A percentile compares a stretch with the other conserved stretches of the same genome.
phyloP scores from a whole-genome alignment of 2,113 vertebrate species.

The Quiscalus mexicanus region DNA sequence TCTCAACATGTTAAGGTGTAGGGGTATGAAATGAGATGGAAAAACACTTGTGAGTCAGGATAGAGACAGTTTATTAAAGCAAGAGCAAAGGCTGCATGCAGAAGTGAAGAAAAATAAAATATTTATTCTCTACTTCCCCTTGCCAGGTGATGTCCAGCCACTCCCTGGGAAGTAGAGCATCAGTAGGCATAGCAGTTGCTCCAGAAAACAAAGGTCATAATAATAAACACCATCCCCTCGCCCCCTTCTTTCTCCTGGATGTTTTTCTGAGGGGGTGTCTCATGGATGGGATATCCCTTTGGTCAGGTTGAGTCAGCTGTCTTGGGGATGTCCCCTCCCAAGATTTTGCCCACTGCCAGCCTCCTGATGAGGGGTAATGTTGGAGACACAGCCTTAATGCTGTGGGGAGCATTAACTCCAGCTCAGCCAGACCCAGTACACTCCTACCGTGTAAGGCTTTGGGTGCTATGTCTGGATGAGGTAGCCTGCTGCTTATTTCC shows the following conservation, averaged over 20 bases:
- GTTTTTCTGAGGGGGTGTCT: background rate
- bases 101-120: background rate
- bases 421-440: background rate
- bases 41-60: background rate
- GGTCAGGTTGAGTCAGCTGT: background rate
- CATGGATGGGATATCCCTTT: background rate
- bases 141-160: background rate
- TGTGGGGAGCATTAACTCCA: background rate
- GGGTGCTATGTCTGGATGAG: background rate
- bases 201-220: background rate
- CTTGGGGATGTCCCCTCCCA: background rate
- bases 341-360: background rate
- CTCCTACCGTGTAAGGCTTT: background rate
- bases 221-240: rapidly evolving
- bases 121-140: background rate
- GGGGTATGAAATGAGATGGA: background rate
- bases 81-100: background rate
- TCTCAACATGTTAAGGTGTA: background rate
- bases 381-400: background rate
- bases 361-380: background rate
- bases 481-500: background rate
- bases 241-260: background rate
- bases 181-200: background rate
- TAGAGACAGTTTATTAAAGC: background rate
- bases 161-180: background rate